phyloP scores from a whole-genome alignment of 64 coral and sea anemone species.

The Porites australiensis region DNA sequence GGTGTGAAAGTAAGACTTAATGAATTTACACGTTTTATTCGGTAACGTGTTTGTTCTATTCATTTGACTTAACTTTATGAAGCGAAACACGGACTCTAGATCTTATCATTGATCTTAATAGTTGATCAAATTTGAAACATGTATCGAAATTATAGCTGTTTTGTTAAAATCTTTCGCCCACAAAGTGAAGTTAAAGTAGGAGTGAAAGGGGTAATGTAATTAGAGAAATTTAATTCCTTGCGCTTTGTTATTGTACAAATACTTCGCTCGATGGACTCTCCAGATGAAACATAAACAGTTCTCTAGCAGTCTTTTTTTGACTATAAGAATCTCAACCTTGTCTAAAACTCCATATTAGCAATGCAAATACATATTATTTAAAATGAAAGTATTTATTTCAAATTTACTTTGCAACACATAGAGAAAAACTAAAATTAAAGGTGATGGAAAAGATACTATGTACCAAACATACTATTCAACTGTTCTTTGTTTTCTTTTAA shows the following conservation, averaged over 20 bases:
- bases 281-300: conserved; percentile 15
- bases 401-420: conserved; percentile 10
- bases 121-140: neutral
- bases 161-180: conserved; percentile 11
- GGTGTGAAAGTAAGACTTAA: conserved; percentile 18
- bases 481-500: neutral
- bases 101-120: conserved; percentile 11
- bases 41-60: neutral
- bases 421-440: conserved; percentile 16
- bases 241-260: conserved; percentile 10
- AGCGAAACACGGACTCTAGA: conserved; percentile 8
- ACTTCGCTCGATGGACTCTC: neutral
- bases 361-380: conserved; percentile 20
- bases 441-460: neutral
- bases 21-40: conserved; percentile 14
- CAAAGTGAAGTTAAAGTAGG: conserved; percentile 15
- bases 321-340: conserved; percentile 4
- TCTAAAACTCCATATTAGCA: conserved; percentile 14
- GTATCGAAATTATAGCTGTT: conserved; percentile 11
- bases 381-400: conserved; percentile 20
- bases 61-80: neutral
- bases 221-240: conserved; percentile 1
- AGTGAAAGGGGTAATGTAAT: conserved; percentile 18
- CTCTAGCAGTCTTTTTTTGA: conserved; percentile 14
- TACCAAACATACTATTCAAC: neutral